A percentile compares a stretch with the other conserved stretches of the same genome.
Evolutionary conservation across 2,888 invertebrate genomes (phyloP).

Genomic region (Temnothorax ravouxi): DNA sequence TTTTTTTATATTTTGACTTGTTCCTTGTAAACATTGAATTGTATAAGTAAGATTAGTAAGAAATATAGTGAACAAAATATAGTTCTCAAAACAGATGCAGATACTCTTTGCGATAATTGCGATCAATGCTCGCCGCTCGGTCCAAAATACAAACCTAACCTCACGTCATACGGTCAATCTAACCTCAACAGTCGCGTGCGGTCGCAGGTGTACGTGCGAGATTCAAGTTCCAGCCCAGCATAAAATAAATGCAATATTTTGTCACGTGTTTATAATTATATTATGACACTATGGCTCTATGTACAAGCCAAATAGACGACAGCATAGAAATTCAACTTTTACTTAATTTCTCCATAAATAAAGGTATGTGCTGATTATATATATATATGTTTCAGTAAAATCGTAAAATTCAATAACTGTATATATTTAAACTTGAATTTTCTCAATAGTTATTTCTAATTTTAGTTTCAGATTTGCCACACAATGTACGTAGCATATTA

Average conservation of each 20-base stretch:
- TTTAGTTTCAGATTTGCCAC: slow-evolving; percentile 56
- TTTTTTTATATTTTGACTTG: no score
- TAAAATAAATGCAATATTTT: not conserved
- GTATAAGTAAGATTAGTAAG: no score
- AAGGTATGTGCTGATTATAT: not conserved
- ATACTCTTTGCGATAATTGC: no score
- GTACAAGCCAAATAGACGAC: not conserved
- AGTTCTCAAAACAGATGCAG: no score
- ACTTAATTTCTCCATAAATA: slow-evolving; percentile 24
- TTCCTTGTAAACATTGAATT: no score
- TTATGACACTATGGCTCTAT: not conserved
- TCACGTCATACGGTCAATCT: not conserved
- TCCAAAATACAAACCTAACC: no score
- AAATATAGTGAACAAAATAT: no score
- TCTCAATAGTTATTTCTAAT: slow-evolving; percentile 38
- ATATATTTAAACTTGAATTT: not conserved
- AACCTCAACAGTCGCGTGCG: not conserved
- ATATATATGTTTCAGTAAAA: not conserved
- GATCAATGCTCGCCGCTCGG: no score
- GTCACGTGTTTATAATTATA: not conserved
- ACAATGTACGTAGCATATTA: slow-evolving; percentile 51
- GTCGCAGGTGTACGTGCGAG: not conserved
- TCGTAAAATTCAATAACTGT: not conserved
- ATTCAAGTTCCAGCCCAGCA: not conserved
- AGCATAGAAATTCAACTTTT: slow-evolving; percentile 34